Evolutionary conservation across 2,888 invertebrate species (phyloP).

Genomic region (Nemoura dubitans): DNA sequence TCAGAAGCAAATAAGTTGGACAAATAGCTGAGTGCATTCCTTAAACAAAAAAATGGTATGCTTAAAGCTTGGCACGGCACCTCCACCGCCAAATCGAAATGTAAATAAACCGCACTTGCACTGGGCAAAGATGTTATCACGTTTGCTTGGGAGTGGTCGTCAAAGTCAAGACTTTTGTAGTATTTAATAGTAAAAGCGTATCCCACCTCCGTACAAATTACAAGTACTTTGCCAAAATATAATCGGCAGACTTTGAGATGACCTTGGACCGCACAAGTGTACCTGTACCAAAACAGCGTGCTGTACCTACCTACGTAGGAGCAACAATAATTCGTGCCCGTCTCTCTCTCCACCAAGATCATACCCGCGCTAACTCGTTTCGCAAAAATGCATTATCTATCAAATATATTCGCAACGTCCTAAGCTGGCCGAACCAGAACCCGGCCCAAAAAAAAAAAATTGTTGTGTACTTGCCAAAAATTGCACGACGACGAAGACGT

Average conservation of each 20-base stretch:
- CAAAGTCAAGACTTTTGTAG: too few species aligned
- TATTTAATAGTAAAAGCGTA: too few species aligned
- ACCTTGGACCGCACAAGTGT: neutral
- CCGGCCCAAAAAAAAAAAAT: neutral
- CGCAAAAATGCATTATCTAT: neutral
- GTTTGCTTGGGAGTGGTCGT: too few species aligned
- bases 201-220: neutral
- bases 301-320: neutral
- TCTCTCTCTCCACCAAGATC: too few species aligned
- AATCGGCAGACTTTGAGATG: neutral
- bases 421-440: neutral
- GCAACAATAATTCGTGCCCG: neutral
- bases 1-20: too few species aligned
- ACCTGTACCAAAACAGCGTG: neutral
- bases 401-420: neutral
- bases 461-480: neutral
- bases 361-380: neutral
- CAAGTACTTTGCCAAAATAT: neutral
- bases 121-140: too few species aligned
- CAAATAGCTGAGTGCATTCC: neutral
- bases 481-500: neutral
- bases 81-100: neutral
- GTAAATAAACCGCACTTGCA: too few species aligned
- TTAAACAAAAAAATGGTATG: neutral
- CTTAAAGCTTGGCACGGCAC: neutral